Conservation (phyloP, 2,113 vertebrate genomes). For the Mastomys natalensis region DNA sequence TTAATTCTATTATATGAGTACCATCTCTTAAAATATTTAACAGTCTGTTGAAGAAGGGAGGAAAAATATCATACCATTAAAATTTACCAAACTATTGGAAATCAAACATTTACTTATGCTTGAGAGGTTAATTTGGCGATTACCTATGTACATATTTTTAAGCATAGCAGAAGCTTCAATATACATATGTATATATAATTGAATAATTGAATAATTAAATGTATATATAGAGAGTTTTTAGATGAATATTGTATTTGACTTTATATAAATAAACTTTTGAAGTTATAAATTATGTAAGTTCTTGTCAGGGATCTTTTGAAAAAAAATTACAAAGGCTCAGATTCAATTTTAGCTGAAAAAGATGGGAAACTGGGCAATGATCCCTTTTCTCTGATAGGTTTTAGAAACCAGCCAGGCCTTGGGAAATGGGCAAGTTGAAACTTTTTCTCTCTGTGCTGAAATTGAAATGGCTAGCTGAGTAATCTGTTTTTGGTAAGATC, state of each 20-base stretch:
- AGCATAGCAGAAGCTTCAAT: not conserved
- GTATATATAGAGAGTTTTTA: conserved; percentile 14
- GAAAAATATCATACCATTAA: not conserved
- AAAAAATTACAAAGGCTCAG: conserved; percentile 12
- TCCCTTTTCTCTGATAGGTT: conserved; percentile 51
- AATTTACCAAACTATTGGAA: conserved; percentile 20
- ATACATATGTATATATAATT: not conserved
- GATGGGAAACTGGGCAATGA: conserved; percentile 15
- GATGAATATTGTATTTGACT: not conserved
- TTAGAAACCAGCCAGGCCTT: conserved; percentile 53
- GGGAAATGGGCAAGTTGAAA: conserved; percentile 36
- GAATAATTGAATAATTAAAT: not conserved
- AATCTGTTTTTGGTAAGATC: conserved; percentile 46
- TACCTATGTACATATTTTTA: not conserved
- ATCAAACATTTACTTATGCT: not conserved
- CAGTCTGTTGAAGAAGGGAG: not conserved
- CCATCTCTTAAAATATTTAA: conserved; percentile 14
- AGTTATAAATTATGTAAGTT: conserved; percentile 27
- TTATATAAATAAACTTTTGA: conserved; percentile 45
- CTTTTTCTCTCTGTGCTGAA: conserved; percentile 8
- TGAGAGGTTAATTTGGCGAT: not conserved
- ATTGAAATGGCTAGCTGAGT: conserved; percentile 52
- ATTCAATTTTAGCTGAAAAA: conserved; percentile 46
- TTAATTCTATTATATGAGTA: not conserved
- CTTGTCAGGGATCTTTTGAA: conserved; percentile 3